phyloP scores from a whole-genome alignment of 2,888 invertebrate species.

The Harmothoe impar region DNA sequence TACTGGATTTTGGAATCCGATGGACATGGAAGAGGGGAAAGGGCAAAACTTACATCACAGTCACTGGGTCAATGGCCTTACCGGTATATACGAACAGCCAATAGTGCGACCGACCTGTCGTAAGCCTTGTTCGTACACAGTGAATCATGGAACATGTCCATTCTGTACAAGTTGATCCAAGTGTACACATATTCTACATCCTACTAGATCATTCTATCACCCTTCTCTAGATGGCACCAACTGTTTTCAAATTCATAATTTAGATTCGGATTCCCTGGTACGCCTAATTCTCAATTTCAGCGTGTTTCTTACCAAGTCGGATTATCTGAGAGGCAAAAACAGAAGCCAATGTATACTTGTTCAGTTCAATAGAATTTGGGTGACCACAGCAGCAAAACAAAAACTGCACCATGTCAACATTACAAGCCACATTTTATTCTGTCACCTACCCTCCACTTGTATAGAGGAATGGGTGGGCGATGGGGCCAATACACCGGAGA shows the following conservation, averaged over 20 bases:
- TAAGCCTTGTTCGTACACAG: background rate
- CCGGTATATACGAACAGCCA: background rate
- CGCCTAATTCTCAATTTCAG: background rate
- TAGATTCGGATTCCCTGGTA: background rate
- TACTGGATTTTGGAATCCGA: background rate
- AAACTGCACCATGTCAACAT: conserved; percentile 3
- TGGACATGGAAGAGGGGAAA: background rate
- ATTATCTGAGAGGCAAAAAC: conserved; percentile 1
- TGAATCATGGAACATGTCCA: conserved; percentile 12
- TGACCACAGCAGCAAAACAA: background rate
- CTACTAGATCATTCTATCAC: background rate
- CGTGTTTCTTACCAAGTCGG: background rate
- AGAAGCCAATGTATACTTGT: conserved; percentile 4
- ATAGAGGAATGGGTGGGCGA: too few species aligned
- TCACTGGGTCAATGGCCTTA: background rate
- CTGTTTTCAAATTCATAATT: background rate
- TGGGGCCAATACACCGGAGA: background rate
- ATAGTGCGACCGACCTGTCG: background rate
- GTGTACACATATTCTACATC: background rate
- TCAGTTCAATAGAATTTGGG: background rate
- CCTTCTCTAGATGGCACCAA: background rate
- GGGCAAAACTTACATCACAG: background rate
- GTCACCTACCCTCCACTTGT: background rate
- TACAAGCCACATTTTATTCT: background rate
- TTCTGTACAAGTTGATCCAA: background rate